Percentiles rank a stretch among this genome's conserved stretches.
Evolutionary conservation across 2,888 invertebrate genomes (phyloP).

Genomic region (Gasteruption jaculator): DNA sequence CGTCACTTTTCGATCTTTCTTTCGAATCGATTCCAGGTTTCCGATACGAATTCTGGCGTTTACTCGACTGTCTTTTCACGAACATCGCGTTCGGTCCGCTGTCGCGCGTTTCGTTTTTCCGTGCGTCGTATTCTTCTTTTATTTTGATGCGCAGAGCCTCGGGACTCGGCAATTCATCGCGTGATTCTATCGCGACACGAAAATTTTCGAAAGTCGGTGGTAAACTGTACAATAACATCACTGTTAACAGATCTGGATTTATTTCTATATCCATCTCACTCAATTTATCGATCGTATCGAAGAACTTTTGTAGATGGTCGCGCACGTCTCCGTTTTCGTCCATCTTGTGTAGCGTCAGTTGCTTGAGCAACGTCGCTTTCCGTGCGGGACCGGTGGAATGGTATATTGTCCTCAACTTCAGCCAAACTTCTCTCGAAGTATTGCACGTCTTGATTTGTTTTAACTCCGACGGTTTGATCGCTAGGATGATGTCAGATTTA

Average conservation of each 20-base stretch:
- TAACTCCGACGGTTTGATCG: constrained; percentile 23
- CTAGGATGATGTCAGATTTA: constrained; percentile 23
- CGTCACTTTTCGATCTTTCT: too few species aligned
- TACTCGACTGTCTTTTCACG: background rate
- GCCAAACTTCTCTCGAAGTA: constrained; percentile 42
- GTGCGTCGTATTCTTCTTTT: constrained; percentile 7
- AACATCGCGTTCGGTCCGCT: background rate
- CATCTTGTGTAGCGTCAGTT: too few species aligned
- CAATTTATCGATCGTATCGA: too few species aligned
- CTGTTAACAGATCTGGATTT: constrained; percentile 7
- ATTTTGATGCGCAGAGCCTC: constrained; percentile 11
- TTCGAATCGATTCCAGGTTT: too few species aligned
- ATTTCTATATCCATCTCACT: too few species aligned
- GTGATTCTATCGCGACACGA: constrained; percentile 8
- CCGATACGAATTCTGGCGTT: too few species aligned
- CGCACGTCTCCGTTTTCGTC: too few species aligned
- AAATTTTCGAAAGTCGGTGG: constrained; percentile 14
- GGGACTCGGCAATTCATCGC: constrained; percentile 16
- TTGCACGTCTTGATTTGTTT: constrained; percentile 26
- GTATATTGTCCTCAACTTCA: constrained; percentile 38
- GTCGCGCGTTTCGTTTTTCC: constrained; percentile 3
- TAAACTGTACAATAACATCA: constrained; percentile 13
- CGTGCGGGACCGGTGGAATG: constrained; percentile 44
- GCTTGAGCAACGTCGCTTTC: constrained; percentile 46
- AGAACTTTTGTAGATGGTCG: too few species aligned